Conservation (phyloP, 2,797 vertebrate genomes). For the Diplodus puntazzo region DNA sequence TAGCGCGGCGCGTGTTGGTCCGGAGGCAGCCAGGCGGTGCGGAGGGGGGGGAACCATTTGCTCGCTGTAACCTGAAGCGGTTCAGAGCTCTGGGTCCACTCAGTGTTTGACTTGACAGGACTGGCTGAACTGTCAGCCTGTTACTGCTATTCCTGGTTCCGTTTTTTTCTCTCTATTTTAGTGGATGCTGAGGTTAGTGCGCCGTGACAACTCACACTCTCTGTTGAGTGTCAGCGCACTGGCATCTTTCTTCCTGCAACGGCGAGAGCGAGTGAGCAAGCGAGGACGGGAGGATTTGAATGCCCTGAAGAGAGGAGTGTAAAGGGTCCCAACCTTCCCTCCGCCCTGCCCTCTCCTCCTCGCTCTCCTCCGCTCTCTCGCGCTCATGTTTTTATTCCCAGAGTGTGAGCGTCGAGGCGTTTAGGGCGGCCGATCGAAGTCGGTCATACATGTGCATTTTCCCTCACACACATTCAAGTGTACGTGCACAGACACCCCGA, state of each 20-base stretch:
- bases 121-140: conserved; percentile 55
- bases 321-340: conserved; percentile 38
- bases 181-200: conserved; percentile 46
- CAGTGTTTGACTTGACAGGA: conserved; percentile 51
- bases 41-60: conserved; percentile 3
- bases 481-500: not conserved
- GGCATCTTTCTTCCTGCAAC: conserved; percentile 34
- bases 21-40: conserved; percentile 11
- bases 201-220: conserved; percentile 59
- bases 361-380: conserved; percentile 24
- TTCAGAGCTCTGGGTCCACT: conserved; percentile 48
- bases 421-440: conserved; percentile 41
- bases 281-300: conserved; percentile 26
- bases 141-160: conserved; percentile 44
- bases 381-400: conserved; percentile 65
- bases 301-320: conserved; percentile 15
- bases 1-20: conserved; percentile 25
- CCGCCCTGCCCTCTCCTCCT: conserved; percentile 13
- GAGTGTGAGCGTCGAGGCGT: conserved; percentile 29
- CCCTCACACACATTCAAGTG: not conserved
- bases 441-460: conserved; percentile 39
- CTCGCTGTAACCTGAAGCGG: conserved; percentile 35
- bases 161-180: not conserved
- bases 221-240: conserved; percentile 50
- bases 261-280: not conserved